Percentiles rank a stretch among this genome's conserved stretches.
These are phyloP conservation scores for Australoheros facetus DNA, from an alignment of 2,797 vertebrate species.

Conservation along the genomic window DNA sequence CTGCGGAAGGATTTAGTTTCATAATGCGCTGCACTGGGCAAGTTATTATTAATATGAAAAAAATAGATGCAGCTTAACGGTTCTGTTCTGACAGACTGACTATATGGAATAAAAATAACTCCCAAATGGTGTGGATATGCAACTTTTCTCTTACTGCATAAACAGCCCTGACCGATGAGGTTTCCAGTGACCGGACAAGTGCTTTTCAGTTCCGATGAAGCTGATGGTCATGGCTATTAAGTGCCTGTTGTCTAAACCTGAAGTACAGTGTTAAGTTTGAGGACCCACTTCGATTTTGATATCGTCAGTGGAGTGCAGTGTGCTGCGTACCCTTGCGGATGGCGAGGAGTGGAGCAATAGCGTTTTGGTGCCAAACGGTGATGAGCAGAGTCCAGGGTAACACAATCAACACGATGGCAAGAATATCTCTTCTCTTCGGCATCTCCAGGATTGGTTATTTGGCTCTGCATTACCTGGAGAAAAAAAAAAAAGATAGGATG, in stretches of 20 bases:
- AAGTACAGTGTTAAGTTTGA: constrained; percentile 54
- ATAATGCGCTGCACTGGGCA: not conserved
- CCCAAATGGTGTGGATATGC: not conserved
- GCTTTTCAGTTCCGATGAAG: constrained; percentile 48
- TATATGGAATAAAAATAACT: not conserved
- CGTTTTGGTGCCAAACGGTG: constrained; percentile 99
- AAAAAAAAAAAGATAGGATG: not conserved
- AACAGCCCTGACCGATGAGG: constrained; percentile 29
- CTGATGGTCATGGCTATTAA: constrained; percentile 37
- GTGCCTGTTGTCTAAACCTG: constrained; percentile 45
- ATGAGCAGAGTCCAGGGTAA: constrained; percentile 99
- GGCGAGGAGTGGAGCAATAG: constrained; percentile 93
- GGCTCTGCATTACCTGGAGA: constrained; percentile 94
- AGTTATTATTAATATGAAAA: not conserved
- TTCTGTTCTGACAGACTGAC: not conserved
- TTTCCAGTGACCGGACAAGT: constrained; percentile 37
- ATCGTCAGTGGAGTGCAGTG: constrained; percentile 38
- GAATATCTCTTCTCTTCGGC: constrained; percentile 99
- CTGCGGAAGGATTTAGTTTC: not conserved
- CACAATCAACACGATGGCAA: constrained; percentile 98
- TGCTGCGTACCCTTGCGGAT: constrained; percentile 92
- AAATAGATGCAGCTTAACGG: constrained; percentile 8
- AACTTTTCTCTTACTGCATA: not conserved
- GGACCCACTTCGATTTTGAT: constrained; percentile 50
- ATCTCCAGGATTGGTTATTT: constrained; percentile 97